Percentiles rank a stretch among this genome's conserved stretches.
phyloP scores from a whole-genome alignment of 2,888 invertebrate species.

The Anarsia innoxiella region DNA sequence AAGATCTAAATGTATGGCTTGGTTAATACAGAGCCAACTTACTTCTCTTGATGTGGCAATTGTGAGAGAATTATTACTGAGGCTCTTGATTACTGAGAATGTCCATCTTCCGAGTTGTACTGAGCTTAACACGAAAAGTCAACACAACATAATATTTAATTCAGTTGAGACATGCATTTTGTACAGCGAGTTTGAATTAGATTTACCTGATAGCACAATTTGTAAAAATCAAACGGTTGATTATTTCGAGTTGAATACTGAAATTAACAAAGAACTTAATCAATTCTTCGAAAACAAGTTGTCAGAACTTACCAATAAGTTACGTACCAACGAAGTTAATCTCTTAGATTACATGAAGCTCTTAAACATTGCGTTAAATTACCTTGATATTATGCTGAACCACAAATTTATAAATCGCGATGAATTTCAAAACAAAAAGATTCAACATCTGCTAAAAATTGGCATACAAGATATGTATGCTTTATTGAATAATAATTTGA shows the following conservation, averaged over 20 bases:
- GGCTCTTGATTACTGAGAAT: slow-evolving; percentile 50
- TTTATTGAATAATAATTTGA: slow-evolving; percentile 30
- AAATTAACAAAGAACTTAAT: slow-evolving; percentile 29
- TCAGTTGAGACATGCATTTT: slow-evolving; percentile 46
- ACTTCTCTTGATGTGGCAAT: slow-evolving; percentile 23
- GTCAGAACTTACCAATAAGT: slow-evolving; percentile 17
- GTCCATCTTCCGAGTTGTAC: slow-evolving; percentile 16
- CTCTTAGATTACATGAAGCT: slow-evolving; percentile 31
- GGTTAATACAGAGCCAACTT: slow-evolving; percentile 41
- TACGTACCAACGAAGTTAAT: slow-evolving; percentile 20
- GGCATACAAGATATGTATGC: slow-evolving; percentile 33
- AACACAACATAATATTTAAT: slow-evolving; percentile 42
- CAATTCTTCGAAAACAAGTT: slow-evolving; percentile 30
- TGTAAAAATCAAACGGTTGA: slow-evolving; percentile 16
- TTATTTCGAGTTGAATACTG: slow-evolving; percentile 28
- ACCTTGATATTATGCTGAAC: slow-evolving; percentile 38
- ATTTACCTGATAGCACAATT: slow-evolving; percentile 18
- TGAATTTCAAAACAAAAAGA: slow-evolving; percentile 26
- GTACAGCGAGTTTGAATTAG: slow-evolving; percentile 52
- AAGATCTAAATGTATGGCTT: slow-evolving; percentile 40
- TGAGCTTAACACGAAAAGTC: neutral
- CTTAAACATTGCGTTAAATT: slow-evolving; percentile 30
- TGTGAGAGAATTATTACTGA: slow-evolving; percentile 37
- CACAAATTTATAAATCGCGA: slow-evolving; percentile 27
- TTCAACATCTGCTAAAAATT: slow-evolving; percentile 29